phyloP scores from a whole-genome alignment of 1,140 invertebrate genomes.

The Drosophila triauraria region DNA sequence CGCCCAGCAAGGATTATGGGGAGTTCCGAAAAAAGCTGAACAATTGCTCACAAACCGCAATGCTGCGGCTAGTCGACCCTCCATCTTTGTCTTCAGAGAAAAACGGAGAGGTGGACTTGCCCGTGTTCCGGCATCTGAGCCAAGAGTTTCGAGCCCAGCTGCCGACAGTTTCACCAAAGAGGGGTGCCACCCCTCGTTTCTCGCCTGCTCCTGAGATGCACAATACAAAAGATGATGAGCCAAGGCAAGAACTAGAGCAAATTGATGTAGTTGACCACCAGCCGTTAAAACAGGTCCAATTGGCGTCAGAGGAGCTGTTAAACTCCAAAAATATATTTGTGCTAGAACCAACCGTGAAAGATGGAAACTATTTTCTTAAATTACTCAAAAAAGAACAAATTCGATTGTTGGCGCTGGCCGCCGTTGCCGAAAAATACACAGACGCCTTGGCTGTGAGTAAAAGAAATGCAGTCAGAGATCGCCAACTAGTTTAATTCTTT shows the following conservation, averaged over 20 bases:
- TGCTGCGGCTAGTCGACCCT: constrained; percentile 11
- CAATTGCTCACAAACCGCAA: constrained; percentile 77
- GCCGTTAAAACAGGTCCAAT: background rate
- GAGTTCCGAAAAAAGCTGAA: constrained; percentile 85
- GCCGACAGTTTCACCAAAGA: constrained; percentile 88
- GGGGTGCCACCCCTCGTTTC: constrained; percentile 67
- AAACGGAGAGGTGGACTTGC: constrained; percentile 85
- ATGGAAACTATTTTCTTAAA: constrained; percentile 92
- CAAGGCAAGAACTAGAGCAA: background rate
- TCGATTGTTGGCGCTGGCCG: constrained; percentile 89
- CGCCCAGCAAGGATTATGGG: constrained; percentile 82
- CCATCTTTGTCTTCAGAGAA: background rate
- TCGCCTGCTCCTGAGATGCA: constrained; percentile 52
- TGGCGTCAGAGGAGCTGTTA: constrained; percentile 42
- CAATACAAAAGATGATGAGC: constrained; percentile 1
- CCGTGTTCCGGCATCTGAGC: constrained; percentile 92
- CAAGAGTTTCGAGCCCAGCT: constrained; percentile 94
- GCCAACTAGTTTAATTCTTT: background rate
- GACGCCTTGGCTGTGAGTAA: constrained; percentile 86
- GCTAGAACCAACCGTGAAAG: constrained; percentile 53
- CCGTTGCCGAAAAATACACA: constrained; percentile 89
- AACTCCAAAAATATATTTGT: constrained; percentile 27
- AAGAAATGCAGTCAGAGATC: background rate
- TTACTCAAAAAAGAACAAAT: constrained; percentile 90
- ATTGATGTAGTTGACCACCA: constrained; percentile 67